Evolutionary conservation across 2,888 invertebrate species (phyloP).

Genomic region (Pachliopta kotzebuea): DNA sequence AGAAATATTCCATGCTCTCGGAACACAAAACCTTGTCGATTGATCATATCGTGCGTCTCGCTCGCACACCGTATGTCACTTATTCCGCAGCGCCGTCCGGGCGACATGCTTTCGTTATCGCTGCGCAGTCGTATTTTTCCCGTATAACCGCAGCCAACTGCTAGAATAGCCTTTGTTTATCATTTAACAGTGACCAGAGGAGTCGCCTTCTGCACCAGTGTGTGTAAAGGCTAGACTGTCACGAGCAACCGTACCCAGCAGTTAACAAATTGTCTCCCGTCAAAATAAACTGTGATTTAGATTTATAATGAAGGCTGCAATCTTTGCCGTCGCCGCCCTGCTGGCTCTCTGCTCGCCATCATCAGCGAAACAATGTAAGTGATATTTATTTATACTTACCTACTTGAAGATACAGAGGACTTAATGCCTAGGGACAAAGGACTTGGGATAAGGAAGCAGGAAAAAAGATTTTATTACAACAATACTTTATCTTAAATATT

Average conservation of each 20-base stretch:
- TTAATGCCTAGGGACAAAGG: too few relatives aligned
- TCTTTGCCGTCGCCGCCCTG: constrained; percentile 71
- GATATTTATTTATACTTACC: constrained; percentile 37
- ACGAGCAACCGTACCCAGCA: constrained; percentile 46
- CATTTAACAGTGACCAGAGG: constrained; percentile 58
- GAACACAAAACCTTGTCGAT: constrained; percentile 71
- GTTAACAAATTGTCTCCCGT: constrained; percentile 43
- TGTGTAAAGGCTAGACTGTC: constrained; percentile 89
- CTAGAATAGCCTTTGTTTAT: constrained; percentile 53
- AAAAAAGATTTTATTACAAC: too few relatives aligned
- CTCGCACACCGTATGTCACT: constrained; percentile 54
- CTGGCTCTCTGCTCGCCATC: constrained; percentile 73
- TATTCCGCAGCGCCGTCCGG: constrained; percentile 50
- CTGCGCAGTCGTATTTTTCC: constrained; percentile 70
- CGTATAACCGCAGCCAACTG: constrained; percentile 53
- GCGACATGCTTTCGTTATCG: constrained; percentile 66
- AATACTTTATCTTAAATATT: too few relatives aligned
- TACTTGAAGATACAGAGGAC: too few relatives aligned
- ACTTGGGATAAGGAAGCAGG: too few relatives aligned
- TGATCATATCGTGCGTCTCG: constrained; percentile 52
- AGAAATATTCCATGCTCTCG: constrained; percentile 56
- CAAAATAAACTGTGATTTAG: constrained; percentile 76
- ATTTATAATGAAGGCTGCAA: constrained; percentile 79
- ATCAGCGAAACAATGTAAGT: constrained; percentile 85
- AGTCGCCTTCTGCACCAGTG: constrained; percentile 95